Evolutionary conservation across 2,888 invertebrate species (phyloP), one percentile per base, ranked within the genome.

Genomic region (Coenonympha arcania): DNA sequence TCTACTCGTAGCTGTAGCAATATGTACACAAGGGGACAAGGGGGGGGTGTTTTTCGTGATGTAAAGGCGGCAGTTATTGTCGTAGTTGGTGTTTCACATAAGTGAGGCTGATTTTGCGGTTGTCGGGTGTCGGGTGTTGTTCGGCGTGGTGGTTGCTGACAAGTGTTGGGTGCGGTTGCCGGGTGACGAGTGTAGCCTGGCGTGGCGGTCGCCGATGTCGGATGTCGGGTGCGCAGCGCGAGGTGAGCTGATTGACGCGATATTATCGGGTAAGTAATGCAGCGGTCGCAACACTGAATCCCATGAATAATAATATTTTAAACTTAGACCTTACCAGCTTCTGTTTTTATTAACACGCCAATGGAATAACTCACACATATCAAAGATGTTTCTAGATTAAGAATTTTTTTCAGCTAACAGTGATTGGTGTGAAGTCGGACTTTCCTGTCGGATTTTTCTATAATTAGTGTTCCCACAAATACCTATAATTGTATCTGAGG

Each of bases 291-390:
- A 68, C 66, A 69, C 73, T 75, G 75, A 72, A 75, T 76, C 61
- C 64, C 62, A 76, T 77, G 70, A 77, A 78, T 79, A 76, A 58
- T 66, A 65, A n/a, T n/a, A n/a, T n/a, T n/a, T n/a, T n/a, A n/a
- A n/a, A n/a, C n/a, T n/a, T n/a, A n/a, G 72, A 68, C 59, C 18
- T 20, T 8, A 11, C 20, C 13, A n/a, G 20, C 15, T 24, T 20
- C 24, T 20, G 15, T 31, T 31, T 15, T 31, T 33, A 33, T 16
- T 16, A 16, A 18, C 33, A n/a, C n/a, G n/a, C n/a, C n/a, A n/a
- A n/a, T n/a, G n/a, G n/a, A n/a, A n/a, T n/a, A n/a, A n/a, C n/a
- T n/a, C n/a, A n/a, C n/a, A n/a, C n/a, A n/a, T n/a, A n/a, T n/a
- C n/a, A n/a, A n/a, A n/a, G n/a, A n/a, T n/a, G n/a, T n/a, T n/a